Evolutionary conservation across 2,888 invertebrate species (phyloP).

Genomic region (Drosophila recens): DNA sequence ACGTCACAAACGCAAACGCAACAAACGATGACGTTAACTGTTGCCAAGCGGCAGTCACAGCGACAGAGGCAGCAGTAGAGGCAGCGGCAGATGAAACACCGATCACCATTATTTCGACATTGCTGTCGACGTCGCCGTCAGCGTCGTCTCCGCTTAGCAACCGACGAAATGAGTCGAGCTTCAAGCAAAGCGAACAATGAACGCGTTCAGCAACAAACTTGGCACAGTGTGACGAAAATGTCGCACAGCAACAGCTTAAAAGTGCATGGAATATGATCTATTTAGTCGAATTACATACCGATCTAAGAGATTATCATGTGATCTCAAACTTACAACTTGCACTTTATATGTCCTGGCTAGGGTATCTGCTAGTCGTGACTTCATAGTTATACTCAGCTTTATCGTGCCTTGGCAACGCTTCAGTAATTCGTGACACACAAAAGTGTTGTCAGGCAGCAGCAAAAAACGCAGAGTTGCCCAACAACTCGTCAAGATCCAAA

Average conservation of each 20-base stretch:
- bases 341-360: neutral
- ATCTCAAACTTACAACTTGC: neutral
- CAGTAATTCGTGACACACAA: conserved; percentile 26
- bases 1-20: conserved; percentile 36
- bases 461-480: conserved; percentile 13
- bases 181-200: conserved; percentile 23
- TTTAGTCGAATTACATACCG: neutral
- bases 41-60: conserved; percentile 57
- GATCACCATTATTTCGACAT: conserved; percentile 34
- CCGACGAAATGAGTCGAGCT: conserved; percentile 22
- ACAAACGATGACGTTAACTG: conserved; percentile 31
- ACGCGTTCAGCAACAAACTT: conserved; percentile 19
- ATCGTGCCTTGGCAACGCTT: conserved; percentile 22
- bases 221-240: conserved; percentile 15
- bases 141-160: conserved; percentile 35
- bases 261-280: neutral
- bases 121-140: conserved; percentile 5
- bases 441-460: conserved; percentile 21
- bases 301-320: neutral
- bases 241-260: neutral
- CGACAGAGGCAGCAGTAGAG: conserved; percentile 2
- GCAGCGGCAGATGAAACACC: conserved; percentile 28
- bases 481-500: conserved; percentile 20
- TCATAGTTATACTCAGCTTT: neutral
- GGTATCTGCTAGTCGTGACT: conserved; percentile 13